These are phyloP conservation scores for Drosophila nr. medialis DNA, from an alignment of 2,888 invertebrate species.

Conservation along the genomic window DNA sequence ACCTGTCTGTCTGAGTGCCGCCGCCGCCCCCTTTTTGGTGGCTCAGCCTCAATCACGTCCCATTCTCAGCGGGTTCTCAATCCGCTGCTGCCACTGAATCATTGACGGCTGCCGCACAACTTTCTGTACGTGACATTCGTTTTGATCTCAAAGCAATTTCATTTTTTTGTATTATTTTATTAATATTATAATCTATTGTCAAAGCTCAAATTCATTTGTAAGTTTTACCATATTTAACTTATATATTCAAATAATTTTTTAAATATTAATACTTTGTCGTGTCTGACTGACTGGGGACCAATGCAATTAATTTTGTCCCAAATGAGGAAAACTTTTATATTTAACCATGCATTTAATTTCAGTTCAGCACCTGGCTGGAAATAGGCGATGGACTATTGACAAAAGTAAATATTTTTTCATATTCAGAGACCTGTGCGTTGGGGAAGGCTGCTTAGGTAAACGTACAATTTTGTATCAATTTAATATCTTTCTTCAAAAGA, in stretches of 20 bases:
- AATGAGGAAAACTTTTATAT: background rate
- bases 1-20: background rate
- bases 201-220: conserved; percentile 3
- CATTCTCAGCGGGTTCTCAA: conserved; percentile 50
- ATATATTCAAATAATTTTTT: background rate
- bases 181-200: conserved; percentile 29
- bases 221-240: background rate
- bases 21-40: conserved; percentile 7
- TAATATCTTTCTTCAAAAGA: background rate
- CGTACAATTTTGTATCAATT: background rate
- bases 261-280: background rate
- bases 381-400: background rate
- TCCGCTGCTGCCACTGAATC: conserved; percentile 50
- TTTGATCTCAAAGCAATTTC: conserved; percentile 15
- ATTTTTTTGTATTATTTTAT: conserved; percentile 11
- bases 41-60: conserved; percentile 62
- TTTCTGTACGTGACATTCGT: conserved; percentile 53
- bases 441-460: background rate
- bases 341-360: no score
- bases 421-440: background rate
- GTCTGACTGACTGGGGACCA: no score
- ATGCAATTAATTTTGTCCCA: background rate
- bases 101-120: conserved; percentile 26
- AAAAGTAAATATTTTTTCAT: background rate
- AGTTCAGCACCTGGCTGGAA: background rate